Evolutionary conservation across 2,888 invertebrate species (phyloP).

Genomic region (Acholoe squamosa): DNA sequence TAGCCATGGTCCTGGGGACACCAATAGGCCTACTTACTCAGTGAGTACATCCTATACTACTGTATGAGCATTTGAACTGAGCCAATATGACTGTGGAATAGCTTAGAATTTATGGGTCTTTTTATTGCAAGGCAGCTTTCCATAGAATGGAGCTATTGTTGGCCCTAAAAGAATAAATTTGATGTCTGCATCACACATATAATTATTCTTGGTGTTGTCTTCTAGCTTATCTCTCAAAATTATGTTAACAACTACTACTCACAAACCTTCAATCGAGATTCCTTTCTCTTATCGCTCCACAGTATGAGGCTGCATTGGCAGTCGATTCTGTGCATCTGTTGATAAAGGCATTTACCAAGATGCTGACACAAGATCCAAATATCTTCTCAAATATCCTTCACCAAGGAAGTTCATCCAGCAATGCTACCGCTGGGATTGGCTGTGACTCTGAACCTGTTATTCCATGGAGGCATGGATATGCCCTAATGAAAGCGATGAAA

Average conservation of each 20-base stretch:
- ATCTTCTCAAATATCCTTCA: slow-evolving; percentile 63
- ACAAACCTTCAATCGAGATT: too few relatives aligned
- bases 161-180: too few relatives aligned
- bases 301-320: slow-evolving; percentile 75
- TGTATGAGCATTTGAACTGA: too few relatives aligned
- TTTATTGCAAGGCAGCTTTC: too few relatives aligned
- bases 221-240: too few relatives aligned
- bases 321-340: slow-evolving; percentile 73
- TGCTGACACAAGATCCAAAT: slow-evolving; percentile 66
- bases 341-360: slow-evolving; percentile 68
- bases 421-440: slow-evolving; percentile 87
- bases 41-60: slow-evolving; percentile 86
- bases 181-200: too few relatives aligned
- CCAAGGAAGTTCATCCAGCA: slow-evolving; percentile 85
- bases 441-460: slow-evolving; percentile 72
- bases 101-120: too few relatives aligned
- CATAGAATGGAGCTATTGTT: too few relatives aligned
- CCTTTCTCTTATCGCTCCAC: slow-evolving; percentile 36
- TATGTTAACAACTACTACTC: too few relatives aligned
- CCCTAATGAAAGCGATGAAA: slow-evolving; percentile 70
- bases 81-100: too few relatives aligned
- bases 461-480: slow-evolving; percentile 72
- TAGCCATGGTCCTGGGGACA: slow-evolving; percentile 90
- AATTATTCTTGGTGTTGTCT: too few relatives aligned
- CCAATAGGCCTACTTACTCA: slow-evolving; percentile 91